phyloP scores from a whole-genome alignment of 92 coral and sea anemone genomes.

The Porites cylindrica region DNA sequence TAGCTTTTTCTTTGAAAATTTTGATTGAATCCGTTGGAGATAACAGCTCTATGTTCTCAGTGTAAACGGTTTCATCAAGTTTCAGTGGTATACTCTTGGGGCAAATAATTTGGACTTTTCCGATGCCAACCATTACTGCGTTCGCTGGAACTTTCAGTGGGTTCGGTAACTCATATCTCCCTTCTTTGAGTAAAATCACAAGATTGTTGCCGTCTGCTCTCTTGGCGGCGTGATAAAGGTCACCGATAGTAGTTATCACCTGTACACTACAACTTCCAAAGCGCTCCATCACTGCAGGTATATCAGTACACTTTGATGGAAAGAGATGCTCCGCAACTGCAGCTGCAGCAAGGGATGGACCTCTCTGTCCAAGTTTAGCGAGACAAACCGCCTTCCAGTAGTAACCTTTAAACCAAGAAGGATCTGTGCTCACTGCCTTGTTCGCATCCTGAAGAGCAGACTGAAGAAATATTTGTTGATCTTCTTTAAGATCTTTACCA shows the following conservation, averaged over 20 bases:
- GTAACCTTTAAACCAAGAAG: too few relatives aligned
- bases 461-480: background rate
- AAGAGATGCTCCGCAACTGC: background rate
- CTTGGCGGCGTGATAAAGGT: background rate
- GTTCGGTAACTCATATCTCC: background rate
- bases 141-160: background rate
- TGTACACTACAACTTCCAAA: background rate
- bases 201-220: background rate
- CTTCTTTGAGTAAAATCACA: slow-evolving; percentile 16
- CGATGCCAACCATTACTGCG: slow-evolving; percentile 17
- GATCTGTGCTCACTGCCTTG: background rate
- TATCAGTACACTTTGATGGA: background rate
- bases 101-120: slow-evolving; percentile 6
- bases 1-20: background rate
- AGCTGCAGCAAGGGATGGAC: slow-evolving; percentile 13
- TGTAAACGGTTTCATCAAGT: background rate
- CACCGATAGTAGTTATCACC: background rate
- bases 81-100: background rate
- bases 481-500: background rate
- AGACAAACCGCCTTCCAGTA: slow-evolving; percentile 8
- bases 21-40: background rate
- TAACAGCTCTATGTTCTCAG: slow-evolving; percentile 17
- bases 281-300: background rate
- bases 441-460: background rate
- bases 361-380: slow-evolving; percentile 5